Evolutionary conservation across 2,797 vertebrate species (phyloP), one percentile per base, ranked within the genome.

Genomic region (Taeniopygia guttata): DNA sequence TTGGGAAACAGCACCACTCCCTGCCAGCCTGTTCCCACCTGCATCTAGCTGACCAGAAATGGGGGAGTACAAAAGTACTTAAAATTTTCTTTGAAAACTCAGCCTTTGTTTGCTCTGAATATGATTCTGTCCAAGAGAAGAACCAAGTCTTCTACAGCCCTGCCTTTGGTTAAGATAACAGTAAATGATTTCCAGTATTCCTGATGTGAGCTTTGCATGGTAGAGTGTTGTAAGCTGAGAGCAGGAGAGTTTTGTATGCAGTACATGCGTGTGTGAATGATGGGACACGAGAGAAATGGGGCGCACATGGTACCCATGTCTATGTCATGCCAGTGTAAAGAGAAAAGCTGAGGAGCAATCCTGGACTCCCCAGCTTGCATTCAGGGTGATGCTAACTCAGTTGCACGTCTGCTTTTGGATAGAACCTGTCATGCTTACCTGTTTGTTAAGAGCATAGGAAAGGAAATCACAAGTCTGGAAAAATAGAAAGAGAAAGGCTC

Each of bases 251-350:
- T 42, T 32, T 2, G 2, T 25, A 13, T 42, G 66, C 32, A 20
- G 21, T 19, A 34, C 5, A 23, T 36, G 5, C 21, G 5, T 2
- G 6, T 27, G 46, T 36, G 68, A 70, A 58, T 11, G 12, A 36
- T 10, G 21, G n/a, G 27, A 52, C 18, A 16, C 2, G 1, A 80
- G 13, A 8, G 29, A 75, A 79, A 30, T 5, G 29, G 21, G 2
- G 21, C 21, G 18, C 27, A 34, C 5, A 1, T 13, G 13, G 8
- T 26, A 21, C 3, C 3, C 1, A 1, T 20, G 11, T 21, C 58
- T 62, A 8, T 19, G 6, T 68, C 29, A 36, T 1, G 51, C 15
- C 25, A 21, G 11, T 2, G 19, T 19, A 34, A 85, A 36, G 23
- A 56, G 34, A 11, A 43, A 90, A 88, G 43, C 25, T 10, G 36